Evolutionary conservation across 2,888 invertebrate genomes (phyloP), one percentile per base, ranked within the genome.

Genomic region (Drosophila monieri): DNA sequence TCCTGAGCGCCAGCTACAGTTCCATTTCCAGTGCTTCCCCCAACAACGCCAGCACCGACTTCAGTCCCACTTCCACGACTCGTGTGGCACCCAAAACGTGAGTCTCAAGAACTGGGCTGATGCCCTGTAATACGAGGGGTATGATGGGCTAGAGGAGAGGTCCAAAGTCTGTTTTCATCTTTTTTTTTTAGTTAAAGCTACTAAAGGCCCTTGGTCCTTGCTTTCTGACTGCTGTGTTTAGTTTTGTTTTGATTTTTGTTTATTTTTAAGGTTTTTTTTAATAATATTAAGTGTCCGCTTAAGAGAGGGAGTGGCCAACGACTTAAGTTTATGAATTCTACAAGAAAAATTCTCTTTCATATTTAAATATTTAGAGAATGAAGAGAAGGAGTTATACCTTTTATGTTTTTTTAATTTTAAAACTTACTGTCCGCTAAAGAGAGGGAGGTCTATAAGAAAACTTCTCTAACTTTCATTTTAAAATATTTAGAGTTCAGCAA

Each of bases 31-130:
- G 32, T 12, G 39, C 21, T 18, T 25, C 25, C 6, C 10, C 53
- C 64, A 15, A 18, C 54, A 39, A 23, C 14, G 6, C 30, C 54
- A 48, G 43, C 1, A 27, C 9, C 27, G 27, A 27, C 6, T 57
- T 54, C 49, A 59, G 37, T 51, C 47, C 21, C 60, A 54, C 47
- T 12, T 37, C 55, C 30, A 59, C 55, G 27, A 35, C 39, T 27
- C 44, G 57, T 12, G 74, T 67, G 43, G 58, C 80, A 76, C 79
- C 78, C 48, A 91, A 91, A 90, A 89, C 90, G 91, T 91, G 81
- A 91, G 91, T 91, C 5, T 12, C 14, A n/a, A n/a, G 10, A 21
- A 49, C 1, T 49, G 12, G 12, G 44, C 12, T 44, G 21, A 18
- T 44, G 12, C 18, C 32, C 49, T 18, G 41, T 41, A 41, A 1